These are phyloP conservation scores for Parotia lawesii DNA, from an alignment of 2,113 vertebrate genomes.

Conservation along the genomic window DNA sequence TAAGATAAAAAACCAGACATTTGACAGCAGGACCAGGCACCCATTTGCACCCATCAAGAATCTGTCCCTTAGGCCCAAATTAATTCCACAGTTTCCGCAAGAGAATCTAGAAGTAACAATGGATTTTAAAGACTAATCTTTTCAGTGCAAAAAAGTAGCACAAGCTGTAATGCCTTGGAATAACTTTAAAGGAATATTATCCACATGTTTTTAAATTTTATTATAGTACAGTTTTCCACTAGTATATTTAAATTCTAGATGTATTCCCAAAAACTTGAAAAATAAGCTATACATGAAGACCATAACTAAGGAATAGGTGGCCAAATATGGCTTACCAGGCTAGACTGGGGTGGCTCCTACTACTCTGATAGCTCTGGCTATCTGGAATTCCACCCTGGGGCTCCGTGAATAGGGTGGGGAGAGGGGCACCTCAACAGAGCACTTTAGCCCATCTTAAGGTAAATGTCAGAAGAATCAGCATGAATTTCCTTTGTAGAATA, in stretches of 20 bases:
- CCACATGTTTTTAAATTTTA: background rate
- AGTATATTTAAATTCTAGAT: background rate
- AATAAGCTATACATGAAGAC: background rate
- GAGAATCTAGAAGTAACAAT: background rate
- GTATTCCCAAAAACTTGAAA: background rate
- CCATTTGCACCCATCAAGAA: background rate
- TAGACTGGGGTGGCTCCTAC: background rate
- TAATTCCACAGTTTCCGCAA: background rate
- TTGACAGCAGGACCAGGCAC: background rate
- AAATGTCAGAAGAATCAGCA: background rate
- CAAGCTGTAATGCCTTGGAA: background rate
- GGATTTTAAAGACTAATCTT: background rate
- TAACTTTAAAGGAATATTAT: background rate
- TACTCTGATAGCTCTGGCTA: background rate
- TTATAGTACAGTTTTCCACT: background rate
- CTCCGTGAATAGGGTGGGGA: background rate
- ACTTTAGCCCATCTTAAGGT: background rate
- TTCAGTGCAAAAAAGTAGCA: background rate
- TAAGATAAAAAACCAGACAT: background rate
- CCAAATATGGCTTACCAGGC: background rate
- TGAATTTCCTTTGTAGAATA: background rate
- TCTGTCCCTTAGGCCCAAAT: background rate
- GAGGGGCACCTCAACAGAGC: accelerated
- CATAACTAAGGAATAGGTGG: background rate
- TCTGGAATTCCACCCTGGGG: background rate